Evolutionary conservation across 2,113 vertebrate species (phyloP).

Genomic region (Odontophorus gujanensis): DNA sequence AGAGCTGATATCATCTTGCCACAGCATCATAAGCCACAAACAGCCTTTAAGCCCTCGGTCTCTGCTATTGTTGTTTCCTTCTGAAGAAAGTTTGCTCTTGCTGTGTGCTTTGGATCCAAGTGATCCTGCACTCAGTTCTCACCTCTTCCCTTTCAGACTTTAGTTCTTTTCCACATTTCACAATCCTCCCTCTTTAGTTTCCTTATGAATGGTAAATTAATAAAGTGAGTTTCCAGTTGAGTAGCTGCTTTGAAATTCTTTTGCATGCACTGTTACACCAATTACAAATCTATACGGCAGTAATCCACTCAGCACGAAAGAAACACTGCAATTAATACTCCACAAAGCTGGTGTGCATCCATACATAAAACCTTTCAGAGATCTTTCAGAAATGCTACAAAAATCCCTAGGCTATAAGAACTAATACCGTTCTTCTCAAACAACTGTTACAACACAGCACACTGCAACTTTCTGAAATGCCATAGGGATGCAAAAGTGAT

Average conservation of each 20-base stretch:
- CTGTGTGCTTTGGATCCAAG: not conserved
- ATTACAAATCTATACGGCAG: conserved; percentile 20
- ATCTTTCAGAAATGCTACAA: conserved; percentile 7
- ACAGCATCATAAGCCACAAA: not conserved
- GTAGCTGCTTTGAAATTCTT: conserved; percentile 54
- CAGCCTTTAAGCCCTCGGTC: not conserved
- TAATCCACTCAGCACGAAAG: conserved; percentile 2
- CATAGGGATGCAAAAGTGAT: not conserved
- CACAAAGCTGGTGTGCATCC: not conserved
- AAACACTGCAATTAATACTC: not conserved
- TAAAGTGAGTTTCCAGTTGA: conserved; percentile 14
- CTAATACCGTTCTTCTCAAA: not conserved
- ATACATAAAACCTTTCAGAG: conserved; percentile 1
- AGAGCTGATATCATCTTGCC: not conserved
- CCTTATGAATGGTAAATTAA: conserved; percentile 25
- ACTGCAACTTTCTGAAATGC: not conserved
- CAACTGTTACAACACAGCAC: not conserved
- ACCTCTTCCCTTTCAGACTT: conserved; percentile 1
- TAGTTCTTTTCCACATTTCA: not conserved
- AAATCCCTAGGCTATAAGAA: conserved; percentile 1
- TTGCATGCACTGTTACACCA: conserved; percentile 4
- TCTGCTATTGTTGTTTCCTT: not conserved
- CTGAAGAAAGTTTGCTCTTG: not conserved
- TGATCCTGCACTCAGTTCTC: not conserved
- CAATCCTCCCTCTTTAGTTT: not conserved